Conservation (phyloP, 2,797 vertebrate species). For the Squalus acanthias region DNA sequence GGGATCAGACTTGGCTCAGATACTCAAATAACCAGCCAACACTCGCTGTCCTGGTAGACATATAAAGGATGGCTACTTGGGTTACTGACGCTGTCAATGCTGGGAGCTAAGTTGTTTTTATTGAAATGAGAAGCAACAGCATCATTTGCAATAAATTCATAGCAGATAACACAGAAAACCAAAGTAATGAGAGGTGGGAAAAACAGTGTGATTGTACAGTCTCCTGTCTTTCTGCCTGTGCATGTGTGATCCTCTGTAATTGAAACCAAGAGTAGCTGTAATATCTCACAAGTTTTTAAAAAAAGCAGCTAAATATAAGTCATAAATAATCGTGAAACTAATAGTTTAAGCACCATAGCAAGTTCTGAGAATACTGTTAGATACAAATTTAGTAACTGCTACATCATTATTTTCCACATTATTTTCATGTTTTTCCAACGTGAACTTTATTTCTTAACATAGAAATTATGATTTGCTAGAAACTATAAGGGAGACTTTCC, state of each 20-base stretch:
- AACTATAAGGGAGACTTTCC: not conserved
- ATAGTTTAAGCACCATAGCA: not conserved
- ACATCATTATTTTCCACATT: not conserved
- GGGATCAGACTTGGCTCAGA: not conserved
- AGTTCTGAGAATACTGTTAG: not conserved
- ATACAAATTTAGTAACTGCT: not conserved
- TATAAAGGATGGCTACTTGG: not conserved
- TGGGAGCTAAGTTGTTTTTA: not conserved
- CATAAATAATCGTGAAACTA: not conserved
- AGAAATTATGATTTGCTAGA: not conserved
- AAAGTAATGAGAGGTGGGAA: not conserved
- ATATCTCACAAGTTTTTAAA: not conserved
- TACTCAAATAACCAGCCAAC: not conserved
- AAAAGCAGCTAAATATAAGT: not conserved
- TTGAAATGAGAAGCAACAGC: not conserved
- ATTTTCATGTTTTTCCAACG: not conserved
- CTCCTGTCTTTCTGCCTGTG: not conserved
- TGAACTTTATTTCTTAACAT: not conserved
- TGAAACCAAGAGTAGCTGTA: not conserved
- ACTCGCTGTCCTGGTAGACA: not conserved
- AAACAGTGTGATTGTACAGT: not conserved
- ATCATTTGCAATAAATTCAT: not conserved
- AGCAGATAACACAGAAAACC: not conserved
- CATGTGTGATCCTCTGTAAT: not conserved
- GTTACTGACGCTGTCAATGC: not conserved